These are phyloP conservation scores for Melanerpes aurifrons DNA, from an alignment of 2,113 vertebrate genomes.

Conservation along the genomic window DNA sequence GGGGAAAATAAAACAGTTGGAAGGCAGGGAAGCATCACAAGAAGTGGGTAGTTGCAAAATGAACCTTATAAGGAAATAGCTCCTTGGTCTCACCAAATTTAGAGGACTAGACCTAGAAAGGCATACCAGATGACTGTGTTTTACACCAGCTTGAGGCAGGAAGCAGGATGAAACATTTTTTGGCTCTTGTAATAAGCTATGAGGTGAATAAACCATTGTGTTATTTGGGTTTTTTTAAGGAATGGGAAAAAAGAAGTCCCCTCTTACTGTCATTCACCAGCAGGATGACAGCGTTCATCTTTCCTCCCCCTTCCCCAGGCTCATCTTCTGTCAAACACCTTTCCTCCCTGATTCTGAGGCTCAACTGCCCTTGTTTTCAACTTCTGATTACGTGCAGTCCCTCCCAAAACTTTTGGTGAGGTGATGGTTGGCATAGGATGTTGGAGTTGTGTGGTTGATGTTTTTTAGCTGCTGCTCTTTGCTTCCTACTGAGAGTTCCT, in stretches of 20 bases:
- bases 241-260: background rate
- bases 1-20: constrained; percentile 27
- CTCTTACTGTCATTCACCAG: background rate
- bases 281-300: background rate
- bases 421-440: rapidly evolving
- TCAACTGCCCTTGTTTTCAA: background rate
- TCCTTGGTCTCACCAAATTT: constrained; percentile 40
- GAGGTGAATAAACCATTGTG: background rate
- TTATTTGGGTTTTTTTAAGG: background rate
- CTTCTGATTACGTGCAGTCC: background rate
- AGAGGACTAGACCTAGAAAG: constrained; percentile 8
- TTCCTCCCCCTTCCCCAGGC: background rate
- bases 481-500: background rate
- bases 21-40: constrained; percentile 6
- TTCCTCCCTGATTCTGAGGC: background rate
- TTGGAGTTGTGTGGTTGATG: background rate
- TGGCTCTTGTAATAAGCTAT: background rate
- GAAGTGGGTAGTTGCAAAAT: constrained; percentile 31
- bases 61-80: constrained; percentile 50
- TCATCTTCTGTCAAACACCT: background rate
- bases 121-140: background rate
- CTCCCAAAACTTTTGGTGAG: background rate
- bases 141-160: background rate
- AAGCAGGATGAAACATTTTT: background rate
- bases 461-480: background rate